Evolutionary conservation across 2,888 invertebrate genomes (phyloP).

Genomic region (Acleris cristana): DNA sequence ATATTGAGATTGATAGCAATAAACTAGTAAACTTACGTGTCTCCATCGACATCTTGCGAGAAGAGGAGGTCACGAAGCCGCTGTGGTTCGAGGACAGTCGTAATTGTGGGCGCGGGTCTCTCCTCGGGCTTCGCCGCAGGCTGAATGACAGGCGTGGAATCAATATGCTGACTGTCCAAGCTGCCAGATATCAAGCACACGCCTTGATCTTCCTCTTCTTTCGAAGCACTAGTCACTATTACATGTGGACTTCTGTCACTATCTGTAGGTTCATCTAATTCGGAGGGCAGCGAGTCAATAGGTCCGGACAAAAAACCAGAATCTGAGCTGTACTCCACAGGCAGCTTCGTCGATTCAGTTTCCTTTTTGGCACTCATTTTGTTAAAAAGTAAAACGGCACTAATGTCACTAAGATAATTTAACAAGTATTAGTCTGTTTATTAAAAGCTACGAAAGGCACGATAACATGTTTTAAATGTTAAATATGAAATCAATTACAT

Average conservation of each 20-base stretch:
- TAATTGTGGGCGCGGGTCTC: constrained; percentile 39
- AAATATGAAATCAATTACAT: constrained; percentile 40
- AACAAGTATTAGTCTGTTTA: constrained; percentile 39
- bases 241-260: constrained; percentile 5
- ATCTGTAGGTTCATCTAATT: constrained; percentile 40
- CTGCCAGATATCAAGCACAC: constrained; percentile 1
- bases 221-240: constrained; percentile 12
- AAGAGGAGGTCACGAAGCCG: constrained; percentile 87
- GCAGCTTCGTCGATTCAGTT: constrained; percentile 60
- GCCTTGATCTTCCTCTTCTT: constrained; percentile 11
- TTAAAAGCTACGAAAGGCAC: constrained; percentile 49
- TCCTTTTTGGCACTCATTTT: constrained; percentile 76
- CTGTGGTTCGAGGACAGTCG: constrained; percentile 39
- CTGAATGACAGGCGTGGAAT: constrained; percentile 48
- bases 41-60: constrained; percentile 92
- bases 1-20: too few relatives aligned
- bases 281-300: constrained; percentile 52
- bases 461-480: constrained; percentile 59
- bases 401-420: constrained; percentile 39
- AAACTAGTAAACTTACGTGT: constrained; percentile 88
- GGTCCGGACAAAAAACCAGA: constrained; percentile 71
- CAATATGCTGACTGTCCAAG: constrained; percentile 57
- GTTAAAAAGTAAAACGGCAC: constrained; percentile 43
- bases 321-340: constrained; percentile 64
- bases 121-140: constrained; percentile 42